Base-by-base conservation (phyloP, 2,797 vertebrate species). In the Halcyon badia region DNA sequence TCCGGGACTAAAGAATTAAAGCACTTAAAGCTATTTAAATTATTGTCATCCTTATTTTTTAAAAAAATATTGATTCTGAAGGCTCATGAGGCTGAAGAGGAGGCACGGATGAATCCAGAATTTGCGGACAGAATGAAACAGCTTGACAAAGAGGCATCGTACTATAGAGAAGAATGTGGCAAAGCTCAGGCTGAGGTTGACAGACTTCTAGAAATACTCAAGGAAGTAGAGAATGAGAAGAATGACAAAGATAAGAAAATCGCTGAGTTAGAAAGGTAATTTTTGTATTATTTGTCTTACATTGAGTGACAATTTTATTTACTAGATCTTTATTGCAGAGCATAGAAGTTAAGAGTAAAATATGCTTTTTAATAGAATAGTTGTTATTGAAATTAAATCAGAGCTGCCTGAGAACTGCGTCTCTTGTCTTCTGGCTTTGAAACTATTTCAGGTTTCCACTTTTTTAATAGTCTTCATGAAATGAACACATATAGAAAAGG, bases 231-330 rank as follows among this genome's bases (percentile, higher is more conserved):
- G 96, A 98, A 98, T 49, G 99, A 99, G 95, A 99, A 99, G 97
- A 99, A 98, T 31, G 98, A 99, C 97, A 99, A 99, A 97, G 99
- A 99, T 97, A 99, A 98, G 98, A 99, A 99, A 97, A 99, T 99
- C 51, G 98, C 98, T 8, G 99, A 99, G 89, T 98, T 99, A 42
- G 99, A 99, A 98, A 99, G 99, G 99, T 99, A 97, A 94, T 95
- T 81, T 66, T 96, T 69, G 28, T 88, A 12, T 69, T 78, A 41
- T 71, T 84, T 94, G 13, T 87, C 66, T 92, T 81, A 20, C 17
- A 15, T 3, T 49, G 30, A 66, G 39, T 52, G 60, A 3, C 18
- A 16, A 49, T 94, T 96, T 94, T 90, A 48, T 42, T 78, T 94
- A 49, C 30, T 62, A 73, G 18, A 21, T 57, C 20, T 91, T 72